phyloP scores from a whole-genome alignment of 2,888 invertebrate genomes.

The Glyphotaelius pellucidus region DNA sequence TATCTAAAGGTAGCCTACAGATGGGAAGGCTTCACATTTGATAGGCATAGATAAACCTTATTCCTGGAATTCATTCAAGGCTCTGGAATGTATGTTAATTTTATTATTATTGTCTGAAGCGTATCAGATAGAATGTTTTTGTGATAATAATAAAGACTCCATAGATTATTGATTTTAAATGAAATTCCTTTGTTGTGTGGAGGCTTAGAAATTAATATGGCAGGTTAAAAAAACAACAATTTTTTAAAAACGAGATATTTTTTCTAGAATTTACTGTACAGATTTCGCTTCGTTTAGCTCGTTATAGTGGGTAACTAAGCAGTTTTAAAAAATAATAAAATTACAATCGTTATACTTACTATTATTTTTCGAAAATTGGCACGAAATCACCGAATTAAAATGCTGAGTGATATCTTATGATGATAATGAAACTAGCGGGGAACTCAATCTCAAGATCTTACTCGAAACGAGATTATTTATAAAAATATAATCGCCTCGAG shows the following conservation, averaged over 20 bases:
- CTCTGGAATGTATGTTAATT: constrained; percentile 49
- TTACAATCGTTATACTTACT: too few relatives aligned
- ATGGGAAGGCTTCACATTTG: constrained; percentile 58
- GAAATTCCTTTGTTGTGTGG: not conserved
- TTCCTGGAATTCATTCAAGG: constrained; percentile 50
- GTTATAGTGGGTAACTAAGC: too few relatives aligned
- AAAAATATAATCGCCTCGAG: too few relatives aligned
- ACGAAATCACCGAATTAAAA: too few relatives aligned
- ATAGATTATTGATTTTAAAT: not conserved
- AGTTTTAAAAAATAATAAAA: too few relatives aligned
- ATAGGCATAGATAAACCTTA: constrained; percentile 51
- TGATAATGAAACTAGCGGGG: too few relatives aligned
- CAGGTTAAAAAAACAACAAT: not conserved
- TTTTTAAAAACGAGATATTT: not conserved
- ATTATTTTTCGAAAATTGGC: too few relatives aligned
- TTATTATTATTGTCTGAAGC: constrained; percentile 47
- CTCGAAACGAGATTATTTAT: too few relatives aligned
- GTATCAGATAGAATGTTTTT: constrained; percentile 11
- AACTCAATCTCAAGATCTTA: too few relatives aligned
- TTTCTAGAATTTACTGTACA: not conserved
- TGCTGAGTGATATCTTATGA: too few relatives aligned
- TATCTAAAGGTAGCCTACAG: constrained; percentile 52
- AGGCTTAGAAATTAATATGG: not conserved
- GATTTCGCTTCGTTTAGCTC: too few relatives aligned
- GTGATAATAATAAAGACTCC: not conserved